Base-by-base conservation (phyloP, 2,113 vertebrate genomes). In the Arizona elegans region DNA sequence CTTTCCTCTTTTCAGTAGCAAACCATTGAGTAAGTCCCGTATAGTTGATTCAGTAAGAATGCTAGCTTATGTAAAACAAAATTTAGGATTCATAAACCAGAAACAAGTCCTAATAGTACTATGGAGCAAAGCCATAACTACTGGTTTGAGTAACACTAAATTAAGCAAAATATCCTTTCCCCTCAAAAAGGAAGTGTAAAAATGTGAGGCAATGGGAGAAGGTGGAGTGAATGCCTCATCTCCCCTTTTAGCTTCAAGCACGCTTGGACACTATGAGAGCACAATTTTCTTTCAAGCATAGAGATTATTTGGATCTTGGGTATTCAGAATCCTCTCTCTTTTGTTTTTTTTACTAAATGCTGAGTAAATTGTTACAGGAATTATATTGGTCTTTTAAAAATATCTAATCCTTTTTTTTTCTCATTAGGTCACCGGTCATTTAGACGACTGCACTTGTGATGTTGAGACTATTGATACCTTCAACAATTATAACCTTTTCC, bases 381-480 rank as follows among this genome's bases (percentile, higher is more conserved):
- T 81, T 19, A 81, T 43, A 43, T 81, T 81, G 15, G 6, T 81
- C 17, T 81, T 81, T 43, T 21, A 38, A 81, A 81, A 75, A 81
- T 38, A 87, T 13, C n/a, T 92, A 29, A 55, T 90, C 58, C 38
- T 23, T 2, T 75, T 95, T 38, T 81, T 81, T 52, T 87, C 23
- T 59, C 38, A 54, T 58, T 87, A 99, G 99, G 97, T 99, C 26
- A 98, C 98, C 11, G 99, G 99, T 5, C 97, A 98, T 94, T 97
- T 99, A 81, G 99, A 99, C 23, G 99, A 99, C 89, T 99, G 99
- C 33, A 96, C 98, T 24, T 99, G 99, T 95, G 99, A 99, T 86
- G 98, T 99, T 26, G 99, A 99, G 97, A 99, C 98, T 55, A 98
- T 99, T 0, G 98, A 99, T 92, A 91, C 85, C 91, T 99, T 99